phyloP scores from a whole-genome alignment of 2,888 invertebrate genomes.

The Hedya salicella region DNA sequence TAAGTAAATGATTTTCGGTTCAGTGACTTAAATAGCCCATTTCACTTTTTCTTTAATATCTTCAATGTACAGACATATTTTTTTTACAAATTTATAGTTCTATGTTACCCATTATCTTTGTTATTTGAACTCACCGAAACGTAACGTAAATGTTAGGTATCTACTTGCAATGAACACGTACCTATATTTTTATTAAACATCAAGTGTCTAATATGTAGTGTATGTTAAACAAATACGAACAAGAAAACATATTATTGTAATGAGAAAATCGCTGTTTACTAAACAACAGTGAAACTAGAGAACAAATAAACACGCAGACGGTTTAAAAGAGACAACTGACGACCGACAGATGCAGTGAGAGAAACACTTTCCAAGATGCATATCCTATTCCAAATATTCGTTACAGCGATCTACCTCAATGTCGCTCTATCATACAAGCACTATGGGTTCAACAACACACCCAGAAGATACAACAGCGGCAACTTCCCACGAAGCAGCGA shows the following conservation, averaged over 20 bases:
- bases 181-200: not conserved
- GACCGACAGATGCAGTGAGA: not conserved
- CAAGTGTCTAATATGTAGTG: not conserved
- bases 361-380: not conserved
- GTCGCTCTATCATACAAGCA: not conserved
- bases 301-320: conserved; percentile 4
- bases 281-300: not conserved
- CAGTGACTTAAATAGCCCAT: too few relatives aligned
- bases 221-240: not conserved
- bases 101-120: too few relatives aligned
- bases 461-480: not conserved
- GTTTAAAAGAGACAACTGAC: conserved; percentile 6
- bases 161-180: too few relatives aligned
- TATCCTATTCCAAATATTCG: conserved; percentile 6
- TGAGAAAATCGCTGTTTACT: not conserved
- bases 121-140: too few relatives aligned
- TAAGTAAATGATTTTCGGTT: too few relatives aligned
- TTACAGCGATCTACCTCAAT: conserved; percentile 5
- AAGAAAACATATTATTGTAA: not conserved
- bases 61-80: too few relatives aligned
- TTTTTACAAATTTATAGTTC: too few relatives aligned
- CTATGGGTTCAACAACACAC: not conserved
- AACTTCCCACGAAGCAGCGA: not conserved
- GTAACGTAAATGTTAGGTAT: too few relatives aligned
- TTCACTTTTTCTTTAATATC: too few relatives aligned